These are phyloP conservation scores for Nyctibius grandis DNA, from an alignment of 2,797 vertebrate genomes.

Conservation along the genomic window DNA sequence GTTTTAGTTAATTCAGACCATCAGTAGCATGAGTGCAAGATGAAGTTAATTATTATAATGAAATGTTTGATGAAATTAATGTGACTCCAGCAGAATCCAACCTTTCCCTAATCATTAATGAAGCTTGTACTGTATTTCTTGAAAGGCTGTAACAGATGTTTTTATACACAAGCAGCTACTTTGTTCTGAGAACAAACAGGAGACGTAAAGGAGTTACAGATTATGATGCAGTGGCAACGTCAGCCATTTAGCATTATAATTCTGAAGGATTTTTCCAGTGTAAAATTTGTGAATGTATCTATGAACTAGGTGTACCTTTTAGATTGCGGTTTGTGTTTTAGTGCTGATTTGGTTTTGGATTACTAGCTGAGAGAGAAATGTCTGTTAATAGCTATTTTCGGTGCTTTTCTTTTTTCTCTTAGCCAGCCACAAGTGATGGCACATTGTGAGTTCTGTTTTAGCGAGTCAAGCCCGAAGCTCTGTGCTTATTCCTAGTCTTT, in stretches of 20 bases:
- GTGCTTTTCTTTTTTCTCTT: not conserved
- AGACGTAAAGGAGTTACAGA: not conserved
- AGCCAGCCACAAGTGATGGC: not conserved
- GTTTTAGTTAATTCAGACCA: slow-evolving; percentile 4
- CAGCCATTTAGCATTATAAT: not conserved
- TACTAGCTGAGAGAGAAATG: not conserved
- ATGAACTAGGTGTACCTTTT: not conserved
- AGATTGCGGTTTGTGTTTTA: not conserved
- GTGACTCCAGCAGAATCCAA: not conserved
- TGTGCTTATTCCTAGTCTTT: not conserved
- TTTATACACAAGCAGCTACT: not conserved
- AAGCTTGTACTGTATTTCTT: not conserved
- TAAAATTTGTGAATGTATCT: not conserved
- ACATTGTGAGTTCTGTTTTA: not conserved
- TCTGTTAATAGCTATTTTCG: not conserved
- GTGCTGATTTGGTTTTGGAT: not conserved
- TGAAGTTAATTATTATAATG: slow-evolving; percentile 43
- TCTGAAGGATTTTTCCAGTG: not conserved
- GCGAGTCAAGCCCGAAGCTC: accelerated
- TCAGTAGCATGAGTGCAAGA: not conserved
- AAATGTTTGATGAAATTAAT: not conserved
- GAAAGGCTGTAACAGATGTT: not conserved
- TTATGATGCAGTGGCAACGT: not conserved
- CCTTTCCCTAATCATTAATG: not conserved
- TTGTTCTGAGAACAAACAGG: not conserved